Evolutionary conservation across 2,888 invertebrate genomes (phyloP).

Genomic region (Leptopilina myrica): DNA sequence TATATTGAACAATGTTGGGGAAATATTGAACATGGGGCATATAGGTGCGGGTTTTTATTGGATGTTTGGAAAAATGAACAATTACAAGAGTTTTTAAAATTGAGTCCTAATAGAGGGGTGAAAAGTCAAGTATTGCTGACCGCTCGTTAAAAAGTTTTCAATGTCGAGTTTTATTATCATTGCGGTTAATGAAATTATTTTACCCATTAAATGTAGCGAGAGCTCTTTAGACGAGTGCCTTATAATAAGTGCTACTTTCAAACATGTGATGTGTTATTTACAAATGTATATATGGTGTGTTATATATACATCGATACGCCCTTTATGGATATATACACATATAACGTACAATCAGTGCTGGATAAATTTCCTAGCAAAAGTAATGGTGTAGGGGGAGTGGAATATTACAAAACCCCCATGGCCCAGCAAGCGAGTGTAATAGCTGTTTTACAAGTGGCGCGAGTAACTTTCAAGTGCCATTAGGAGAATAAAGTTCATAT

Average conservation of each 20-base stretch:
- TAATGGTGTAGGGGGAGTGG: conserved; percentile 27
- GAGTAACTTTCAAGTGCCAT: conserved; percentile 70
- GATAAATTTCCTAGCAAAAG: conserved; percentile 28
- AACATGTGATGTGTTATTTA: conserved; percentile 41
- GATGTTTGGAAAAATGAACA: neutral
- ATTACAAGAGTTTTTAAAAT: neutral
- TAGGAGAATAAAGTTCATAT: conserved; percentile 57
- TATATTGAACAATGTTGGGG: too few species aligned
- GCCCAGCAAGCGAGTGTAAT: conserved; percentile 51
- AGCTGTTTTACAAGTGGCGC: conserved; percentile 67
- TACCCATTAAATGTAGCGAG: conserved; percentile 56
- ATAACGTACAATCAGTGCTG: conserved; percentile 48
- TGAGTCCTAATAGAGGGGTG: conserved; percentile 25
- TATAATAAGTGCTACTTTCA: conserved; percentile 53
- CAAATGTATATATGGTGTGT: conserved; percentile 39
- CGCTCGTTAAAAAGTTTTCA: conserved; percentile 73
- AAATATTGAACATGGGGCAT: too few species aligned
- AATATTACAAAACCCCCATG: conserved; percentile 42
- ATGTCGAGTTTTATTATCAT: conserved; percentile 63
- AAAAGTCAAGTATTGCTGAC: conserved; percentile 61
- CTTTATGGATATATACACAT: conserved; percentile 46
- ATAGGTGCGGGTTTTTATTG: too few species aligned
- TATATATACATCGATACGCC: conserved; percentile 41
- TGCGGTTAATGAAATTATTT: conserved; percentile 46
- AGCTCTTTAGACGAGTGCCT: conserved; percentile 55